Percentiles rank a stretch among this genome's conserved stretches.
Evolutionary conservation across 2,113 vertebrate species (phyloP).

Genomic region (Illadopsis cleaveri): DNA sequence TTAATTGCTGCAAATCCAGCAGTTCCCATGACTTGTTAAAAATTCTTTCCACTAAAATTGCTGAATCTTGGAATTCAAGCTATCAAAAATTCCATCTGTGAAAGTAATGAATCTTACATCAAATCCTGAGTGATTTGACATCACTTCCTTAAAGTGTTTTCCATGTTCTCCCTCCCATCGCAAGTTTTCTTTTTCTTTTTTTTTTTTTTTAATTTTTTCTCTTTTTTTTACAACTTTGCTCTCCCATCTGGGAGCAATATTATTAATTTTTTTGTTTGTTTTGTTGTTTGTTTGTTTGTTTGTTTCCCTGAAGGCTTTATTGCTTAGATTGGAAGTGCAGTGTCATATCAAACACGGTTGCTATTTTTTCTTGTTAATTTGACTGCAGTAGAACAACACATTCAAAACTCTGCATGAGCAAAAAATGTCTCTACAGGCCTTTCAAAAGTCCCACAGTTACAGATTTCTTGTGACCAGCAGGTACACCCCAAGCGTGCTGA

Average conservation of each 20-base stretch:
- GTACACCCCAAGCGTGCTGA: neutral
- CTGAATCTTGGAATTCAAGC: slow-evolving; percentile 10
- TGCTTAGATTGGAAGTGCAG: neutral
- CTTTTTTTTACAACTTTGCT: neutral
- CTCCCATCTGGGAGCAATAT: neutral
- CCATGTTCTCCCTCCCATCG: neutral
- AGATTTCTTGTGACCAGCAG: neutral
- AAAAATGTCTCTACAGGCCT: neutral
- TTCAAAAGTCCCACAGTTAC: fast-evolving
- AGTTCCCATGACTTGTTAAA: neutral
- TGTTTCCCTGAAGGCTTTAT: neutral
- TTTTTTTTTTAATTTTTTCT: no score
- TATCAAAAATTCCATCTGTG: neutral
- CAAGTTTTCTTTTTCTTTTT: neutral
- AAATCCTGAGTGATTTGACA: neutral
- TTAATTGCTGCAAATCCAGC: neutral
- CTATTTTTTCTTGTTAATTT: neutral
- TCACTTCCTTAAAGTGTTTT: neutral
- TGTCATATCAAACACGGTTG: neutral
- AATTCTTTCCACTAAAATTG: slow-evolving; percentile 17
- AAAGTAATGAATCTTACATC: neutral
- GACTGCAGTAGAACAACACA: neutral
- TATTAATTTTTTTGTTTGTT: neutral
- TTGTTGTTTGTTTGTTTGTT: no score
- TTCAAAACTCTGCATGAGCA: neutral